Conservation (phyloP, 1,140 invertebrate species). For the Bombus cullumanus region DNA sequence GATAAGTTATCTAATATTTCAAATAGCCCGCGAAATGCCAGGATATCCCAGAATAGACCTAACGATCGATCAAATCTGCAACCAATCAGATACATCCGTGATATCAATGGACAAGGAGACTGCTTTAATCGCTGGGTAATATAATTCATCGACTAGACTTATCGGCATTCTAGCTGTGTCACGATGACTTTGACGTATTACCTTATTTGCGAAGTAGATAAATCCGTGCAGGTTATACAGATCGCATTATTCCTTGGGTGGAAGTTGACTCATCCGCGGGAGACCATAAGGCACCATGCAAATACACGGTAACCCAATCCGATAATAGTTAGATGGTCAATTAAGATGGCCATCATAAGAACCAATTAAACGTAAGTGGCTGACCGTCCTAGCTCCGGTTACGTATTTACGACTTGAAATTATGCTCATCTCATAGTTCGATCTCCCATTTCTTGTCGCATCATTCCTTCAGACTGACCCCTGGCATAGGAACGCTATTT, state of each 20-base stretch:
- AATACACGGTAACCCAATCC: slow-evolving; percentile 71
- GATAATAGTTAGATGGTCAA: slow-evolving; percentile 71
- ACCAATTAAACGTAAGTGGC: slow-evolving; percentile 72
- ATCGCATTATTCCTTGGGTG: slow-evolving; percentile 23
- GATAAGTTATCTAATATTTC: not conserved
- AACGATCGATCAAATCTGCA: not conserved
- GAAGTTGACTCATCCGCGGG: slow-evolving; percentile 41
- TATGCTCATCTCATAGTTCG: slow-evolving; percentile 54
- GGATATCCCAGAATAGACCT: not conserved
- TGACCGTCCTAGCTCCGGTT: slow-evolving; percentile 62
- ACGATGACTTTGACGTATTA: not conserved
- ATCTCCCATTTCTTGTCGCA: slow-evolving; percentile 49
- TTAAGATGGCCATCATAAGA: slow-evolving; percentile 71
- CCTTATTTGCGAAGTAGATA: slow-evolving; percentile 40
- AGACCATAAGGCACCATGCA: slow-evolving; percentile 62
- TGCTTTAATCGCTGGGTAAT: not conserved
- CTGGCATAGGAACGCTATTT: slow-evolving; percentile 53
- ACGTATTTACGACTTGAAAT: slow-evolving; percentile 73
- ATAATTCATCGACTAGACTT: not conserved
- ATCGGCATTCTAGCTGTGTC: too few relatives aligned
- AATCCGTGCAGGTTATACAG: slow-evolving; percentile 30
- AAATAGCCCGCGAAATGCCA: not conserved
- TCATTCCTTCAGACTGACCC: slow-evolving; percentile 40
- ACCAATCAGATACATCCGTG: not conserved
- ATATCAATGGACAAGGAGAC: too few relatives aligned